A percentile compares a stretch with the other conserved stretches of the same genome.
phyloP scores from a whole-genome alignment of 1,140 invertebrate species.

The Steinernema khuongi region DNA sequence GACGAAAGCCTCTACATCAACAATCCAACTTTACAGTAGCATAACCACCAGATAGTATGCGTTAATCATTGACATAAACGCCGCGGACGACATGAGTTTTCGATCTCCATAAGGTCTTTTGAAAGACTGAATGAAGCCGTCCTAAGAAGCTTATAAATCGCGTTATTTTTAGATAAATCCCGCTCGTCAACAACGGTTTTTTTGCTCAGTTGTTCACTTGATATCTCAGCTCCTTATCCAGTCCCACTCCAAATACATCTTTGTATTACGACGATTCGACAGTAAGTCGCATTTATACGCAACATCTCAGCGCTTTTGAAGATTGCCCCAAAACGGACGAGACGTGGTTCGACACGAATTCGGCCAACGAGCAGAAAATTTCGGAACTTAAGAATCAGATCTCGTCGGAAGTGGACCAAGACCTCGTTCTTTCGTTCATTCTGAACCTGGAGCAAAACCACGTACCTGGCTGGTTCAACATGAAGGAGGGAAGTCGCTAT shows the following conservation, averaged over 20 bases:
- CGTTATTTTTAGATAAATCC: constrained; percentile 12
- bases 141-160: background rate
- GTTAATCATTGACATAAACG: too few species aligned
- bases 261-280: constrained; percentile 27
- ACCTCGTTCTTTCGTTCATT: constrained; percentile 21
- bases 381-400: constrained; percentile 24
- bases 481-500: constrained; percentile 16
- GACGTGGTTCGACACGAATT: constrained; percentile 13
- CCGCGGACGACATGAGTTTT: too few species aligned
- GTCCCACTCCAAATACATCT: constrained; percentile 22
- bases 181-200: constrained; percentile 28
- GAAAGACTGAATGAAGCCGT: too few species aligned
- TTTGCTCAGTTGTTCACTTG: constrained; percentile 31
- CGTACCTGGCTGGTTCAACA: background rate
- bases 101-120: too few species aligned
- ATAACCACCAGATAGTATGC: too few species aligned
- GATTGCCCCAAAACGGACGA: background rate
- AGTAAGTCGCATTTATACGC: constrained; percentile 14
- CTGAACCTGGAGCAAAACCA: constrained; percentile 19
- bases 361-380: constrained; percentile 11
- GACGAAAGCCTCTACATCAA: too few species aligned
- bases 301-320: background rate
- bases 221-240: constrained; percentile 20
- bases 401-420: constrained; percentile 15
- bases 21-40: too few species aligned